Conservation (phyloP, 2,888 invertebrate species). For the Zaprionus obscuricornis region DNA sequence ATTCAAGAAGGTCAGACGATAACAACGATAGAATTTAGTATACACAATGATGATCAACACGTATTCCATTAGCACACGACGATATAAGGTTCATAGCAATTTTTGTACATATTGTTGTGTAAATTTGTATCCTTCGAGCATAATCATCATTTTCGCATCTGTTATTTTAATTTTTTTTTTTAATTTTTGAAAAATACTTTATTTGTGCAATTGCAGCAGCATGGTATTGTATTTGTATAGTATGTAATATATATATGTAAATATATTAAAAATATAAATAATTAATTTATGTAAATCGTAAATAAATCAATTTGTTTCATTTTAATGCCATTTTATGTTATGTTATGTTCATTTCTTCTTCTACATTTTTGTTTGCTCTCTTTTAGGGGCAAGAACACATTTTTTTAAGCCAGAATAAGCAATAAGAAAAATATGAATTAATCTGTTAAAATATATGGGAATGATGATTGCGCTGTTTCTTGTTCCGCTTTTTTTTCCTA, state of each 20-base stretch:
- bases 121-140: too few species aligned
- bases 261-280: constrained; percentile 78
- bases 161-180: background rate
- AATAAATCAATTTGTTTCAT: constrained; percentile 69
- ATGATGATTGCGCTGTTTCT: constrained; percentile 49
- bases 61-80: too few species aligned
- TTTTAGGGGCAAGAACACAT: constrained; percentile 49
- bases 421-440: constrained; percentile 33
- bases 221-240: constrained; percentile 70
- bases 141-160: too few species aligned
- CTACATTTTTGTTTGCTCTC: constrained; percentile 35
- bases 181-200: constrained; percentile 78
- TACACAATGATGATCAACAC: constrained; percentile 4
- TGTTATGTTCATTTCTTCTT: constrained; percentile 13
- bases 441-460: constrained; percentile 34
- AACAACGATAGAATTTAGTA: constrained; percentile 25
- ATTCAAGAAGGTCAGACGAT: constrained; percentile 16
- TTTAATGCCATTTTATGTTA: constrained; percentile 42
- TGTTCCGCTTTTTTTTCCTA: constrained; percentile 37
- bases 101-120: background rate
- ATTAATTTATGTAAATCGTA: constrained; percentile 79
- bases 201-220: constrained; percentile 82
- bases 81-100: background rate
- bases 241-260: constrained; percentile 63
- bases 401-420: constrained; percentile 34